Conservation (phyloP, 2,113 vertebrate genomes). For the Stigmatopora argus region DNA sequence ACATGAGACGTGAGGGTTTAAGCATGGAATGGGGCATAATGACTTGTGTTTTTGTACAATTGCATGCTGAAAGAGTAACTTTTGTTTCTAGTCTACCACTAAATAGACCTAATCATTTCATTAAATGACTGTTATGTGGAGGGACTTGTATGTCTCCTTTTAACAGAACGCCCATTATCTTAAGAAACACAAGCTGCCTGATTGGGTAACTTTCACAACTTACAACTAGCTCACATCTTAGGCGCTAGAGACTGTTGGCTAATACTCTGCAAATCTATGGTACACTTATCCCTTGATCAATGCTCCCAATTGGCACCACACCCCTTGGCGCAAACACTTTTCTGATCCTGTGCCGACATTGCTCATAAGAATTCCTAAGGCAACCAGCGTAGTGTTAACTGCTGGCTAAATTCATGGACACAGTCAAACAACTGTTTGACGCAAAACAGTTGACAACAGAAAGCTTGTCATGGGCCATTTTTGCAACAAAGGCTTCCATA, state of each 20-base stretch:
- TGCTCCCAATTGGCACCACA: slow-evolving; percentile 31
- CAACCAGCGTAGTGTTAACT: slow-evolving; percentile 43
- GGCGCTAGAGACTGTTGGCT: slow-evolving; percentile 23
- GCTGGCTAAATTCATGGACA: slow-evolving; percentile 40
- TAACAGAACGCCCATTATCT: slow-evolving; percentile 33
- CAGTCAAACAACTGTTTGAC: slow-evolving; percentile 54
- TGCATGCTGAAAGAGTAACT: slow-evolving; percentile 10
- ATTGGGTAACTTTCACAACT: slow-evolving; percentile 30
- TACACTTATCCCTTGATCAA: slow-evolving; percentile 45
- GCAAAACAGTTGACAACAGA: slow-evolving; percentile 23
- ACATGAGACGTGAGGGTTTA: slow-evolving; percentile 24
- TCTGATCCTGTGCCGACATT: slow-evolving; percentile 35
- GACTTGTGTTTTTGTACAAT: slow-evolving; percentile 21
- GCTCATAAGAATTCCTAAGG: slow-evolving; percentile 50
- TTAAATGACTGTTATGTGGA: background rate
- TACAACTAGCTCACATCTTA: slow-evolving; percentile 19
- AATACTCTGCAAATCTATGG: slow-evolving; percentile 31
- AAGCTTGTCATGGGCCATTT: slow-evolving; percentile 32
- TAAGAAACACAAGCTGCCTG: slow-evolving; percentile 10
- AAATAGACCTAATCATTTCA: slow-evolving; percentile 16
- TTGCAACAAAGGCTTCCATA: slow-evolving; percentile 32
- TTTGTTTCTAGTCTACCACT: slow-evolving; percentile 12
- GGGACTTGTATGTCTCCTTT: slow-evolving; percentile 12
- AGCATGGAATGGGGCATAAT: slow-evolving; percentile 24
- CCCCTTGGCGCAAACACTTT: slow-evolving; percentile 31